Evolutionary conservation across 1,140 invertebrate genomes (phyloP), one percentile per base, ranked within the genome.

Genomic region (Nephotettix cincticeps): DNA sequence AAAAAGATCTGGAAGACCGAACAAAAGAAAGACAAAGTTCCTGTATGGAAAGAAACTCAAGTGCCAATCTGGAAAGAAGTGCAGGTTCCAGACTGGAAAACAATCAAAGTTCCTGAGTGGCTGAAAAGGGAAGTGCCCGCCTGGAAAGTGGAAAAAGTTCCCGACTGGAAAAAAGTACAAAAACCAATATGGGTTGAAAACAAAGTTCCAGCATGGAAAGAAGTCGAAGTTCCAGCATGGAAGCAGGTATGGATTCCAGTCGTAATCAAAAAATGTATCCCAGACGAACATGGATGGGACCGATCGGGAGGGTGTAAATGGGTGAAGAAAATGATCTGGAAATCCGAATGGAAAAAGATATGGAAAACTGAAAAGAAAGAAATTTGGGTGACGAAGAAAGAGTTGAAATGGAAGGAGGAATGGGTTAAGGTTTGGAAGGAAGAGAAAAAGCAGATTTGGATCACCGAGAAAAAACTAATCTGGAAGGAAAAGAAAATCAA

Each of bases 101-200:
- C 83, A 77, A 68, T 80, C 17, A 76, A 82, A 74, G 80, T 83
- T 0, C 78, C 82, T 11, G 78, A 80, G 21, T 83, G 81, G 83
- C 83, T 83, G 72, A 76, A 78, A 21, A 75, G 76, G 36, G 74
- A 76, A 71, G 80, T 81, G 4, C 80, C 80, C 0, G 77, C 78
- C 0, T 82, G 84, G 84, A 86, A 86, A 61, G 83, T 85, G 77
- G 82, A 86, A 21, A 86, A 83, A 77, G 87, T 87, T 74, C 87
- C 90, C 0, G 81, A 89, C 45, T 91, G 89, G 90, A 86, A 86
- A 28, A 84, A 85, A 1, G 86, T 86, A 19, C 88, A 86, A 79
- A 86, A 88, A 47, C 89, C 89, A 2, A 82, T 89, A 9, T 90
- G 88, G 85, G 86, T 87, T 71, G 86, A 88, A 69, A 88, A 89